These are phyloP conservation scores for Lampris incognitus DNA, from an alignment of 2,113 vertebrate genomes.

Conservation along the genomic window DNA sequence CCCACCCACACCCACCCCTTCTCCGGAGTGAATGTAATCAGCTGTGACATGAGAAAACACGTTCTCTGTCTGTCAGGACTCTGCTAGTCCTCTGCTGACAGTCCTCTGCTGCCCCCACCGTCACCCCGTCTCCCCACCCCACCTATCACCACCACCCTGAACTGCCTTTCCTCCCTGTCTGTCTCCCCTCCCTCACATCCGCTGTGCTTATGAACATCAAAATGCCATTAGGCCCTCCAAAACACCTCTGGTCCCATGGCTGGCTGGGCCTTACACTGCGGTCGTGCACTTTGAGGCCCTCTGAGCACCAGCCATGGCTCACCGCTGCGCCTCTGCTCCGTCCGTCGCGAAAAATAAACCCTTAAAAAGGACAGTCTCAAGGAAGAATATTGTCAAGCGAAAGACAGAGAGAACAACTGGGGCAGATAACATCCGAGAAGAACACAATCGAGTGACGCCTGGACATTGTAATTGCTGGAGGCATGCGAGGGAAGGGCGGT, in stretches of 20 bases:
- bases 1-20: neutral
- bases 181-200: constrained; percentile 88
- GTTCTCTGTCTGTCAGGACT: constrained; percentile 74
- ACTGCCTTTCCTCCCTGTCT: constrained; percentile 82
- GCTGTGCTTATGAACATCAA: constrained; percentile 96
- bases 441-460: constrained; percentile 62
- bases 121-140: constrained; percentile 36
- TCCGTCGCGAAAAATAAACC: constrained; percentile 66
- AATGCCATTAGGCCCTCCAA: constrained; percentile 95
- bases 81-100: constrained; percentile 67
- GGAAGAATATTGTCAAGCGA: constrained; percentile 66
- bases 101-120: constrained; percentile 63
- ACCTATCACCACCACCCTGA: constrained; percentile 82
- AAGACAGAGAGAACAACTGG: constrained; percentile 68
- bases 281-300: constrained; percentile 67
- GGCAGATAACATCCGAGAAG: constrained; percentile 59
- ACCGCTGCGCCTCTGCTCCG: constrained; percentile 82
- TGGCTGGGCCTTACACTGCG: constrained; percentile 60
- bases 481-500: constrained; percentile 48
- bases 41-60: constrained; percentile 96
- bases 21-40: constrained; percentile 92
- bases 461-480: constrained; percentile 64
- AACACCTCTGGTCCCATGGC: constrained; percentile 80
- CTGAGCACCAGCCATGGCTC: constrained; percentile 72
- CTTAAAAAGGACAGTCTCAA: constrained; percentile 50